Evolutionary conservation across 2,797 vertebrate species (phyloP).

Genomic region (Typhlichthys subterraneus): DNA sequence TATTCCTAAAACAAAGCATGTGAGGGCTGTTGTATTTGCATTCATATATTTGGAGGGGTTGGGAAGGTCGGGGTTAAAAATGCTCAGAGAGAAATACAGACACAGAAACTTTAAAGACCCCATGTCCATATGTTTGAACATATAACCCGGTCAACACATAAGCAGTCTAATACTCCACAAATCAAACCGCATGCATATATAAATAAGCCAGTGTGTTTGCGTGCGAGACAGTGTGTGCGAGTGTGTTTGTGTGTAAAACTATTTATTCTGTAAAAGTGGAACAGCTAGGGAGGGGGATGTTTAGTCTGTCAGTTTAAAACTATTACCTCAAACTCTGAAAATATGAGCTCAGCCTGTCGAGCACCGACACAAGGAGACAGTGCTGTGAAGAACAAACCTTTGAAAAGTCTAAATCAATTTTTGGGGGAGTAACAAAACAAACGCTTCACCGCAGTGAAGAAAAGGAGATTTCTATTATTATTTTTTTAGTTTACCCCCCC

Average conservation of each 20-base stretch:
- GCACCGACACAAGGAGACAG: conserved; percentile 76
- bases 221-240: background rate
- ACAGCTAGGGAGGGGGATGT: conserved; percentile 78
- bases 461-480: conserved; percentile 68
- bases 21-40: background rate
- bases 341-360: conserved; percentile 81
- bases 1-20: no score
- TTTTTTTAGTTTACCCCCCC: conserved; percentile 34
- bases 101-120: conserved; percentile 18
- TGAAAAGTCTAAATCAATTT: conserved; percentile 87
- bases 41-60: no score
- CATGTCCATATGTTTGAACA: conserved; percentile 29
- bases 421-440: conserved; percentile 78
- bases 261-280: conserved; percentile 80
- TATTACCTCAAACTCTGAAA: conserved; percentile 84
- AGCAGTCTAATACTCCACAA: conserved; percentile 45
- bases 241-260: conserved; percentile 62
- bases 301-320: conserved; percentile 86
- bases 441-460: conserved; percentile 70
- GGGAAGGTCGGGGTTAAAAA: background rate
- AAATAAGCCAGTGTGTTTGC: conserved; percentile 5
- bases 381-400: conserved; percentile 82
- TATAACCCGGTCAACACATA: conserved; percentile 14
- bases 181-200: conserved; percentile 11
- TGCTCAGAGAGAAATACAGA: conserved; percentile 14